Evolutionary conservation across 2,888 invertebrate species (phyloP).

Genomic region (Mimumesa dahlbomi): DNA sequence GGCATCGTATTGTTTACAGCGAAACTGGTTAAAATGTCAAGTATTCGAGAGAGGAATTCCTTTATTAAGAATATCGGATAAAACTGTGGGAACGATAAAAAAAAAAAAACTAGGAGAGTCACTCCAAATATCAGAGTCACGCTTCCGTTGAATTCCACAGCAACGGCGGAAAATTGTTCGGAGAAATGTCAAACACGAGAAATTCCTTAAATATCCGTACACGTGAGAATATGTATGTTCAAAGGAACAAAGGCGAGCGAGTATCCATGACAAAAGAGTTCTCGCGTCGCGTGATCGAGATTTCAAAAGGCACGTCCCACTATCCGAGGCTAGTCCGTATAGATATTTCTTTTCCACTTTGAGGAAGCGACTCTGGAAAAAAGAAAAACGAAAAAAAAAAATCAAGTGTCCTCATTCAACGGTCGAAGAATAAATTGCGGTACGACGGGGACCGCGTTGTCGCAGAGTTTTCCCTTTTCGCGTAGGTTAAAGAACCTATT

Average conservation of each 20-base stretch:
- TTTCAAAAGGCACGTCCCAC: background rate
- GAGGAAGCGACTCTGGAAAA: too few species aligned
- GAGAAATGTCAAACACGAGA: background rate
- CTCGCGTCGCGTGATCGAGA: background rate
- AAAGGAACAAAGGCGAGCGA: slow-evolving; percentile 19
- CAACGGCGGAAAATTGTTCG: background rate
- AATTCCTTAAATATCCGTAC: slow-evolving; percentile 1
- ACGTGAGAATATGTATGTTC: slow-evolving; percentile 17
- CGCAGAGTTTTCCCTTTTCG: too few species aligned
- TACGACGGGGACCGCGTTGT: background rate
- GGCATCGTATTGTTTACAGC: too few species aligned
- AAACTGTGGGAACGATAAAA: too few species aligned
- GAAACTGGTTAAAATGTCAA: too few species aligned
- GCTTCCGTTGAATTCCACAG: background rate
- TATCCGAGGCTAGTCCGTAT: too few species aligned
- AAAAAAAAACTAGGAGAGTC: background rate
- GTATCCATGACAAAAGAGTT: slow-evolving; percentile 25
- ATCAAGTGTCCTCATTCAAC: background rate
- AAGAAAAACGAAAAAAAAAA: background rate
- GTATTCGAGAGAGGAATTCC: too few species aligned
- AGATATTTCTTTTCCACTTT: too few species aligned
- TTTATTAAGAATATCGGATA: too few species aligned
- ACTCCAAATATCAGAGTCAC: background rate
- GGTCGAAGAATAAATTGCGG: background rate
- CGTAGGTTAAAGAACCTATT: background rate